phyloP scores from a whole-genome alignment of 2,797 vertebrate genomes.

The Naso thynnoides region DNA sequence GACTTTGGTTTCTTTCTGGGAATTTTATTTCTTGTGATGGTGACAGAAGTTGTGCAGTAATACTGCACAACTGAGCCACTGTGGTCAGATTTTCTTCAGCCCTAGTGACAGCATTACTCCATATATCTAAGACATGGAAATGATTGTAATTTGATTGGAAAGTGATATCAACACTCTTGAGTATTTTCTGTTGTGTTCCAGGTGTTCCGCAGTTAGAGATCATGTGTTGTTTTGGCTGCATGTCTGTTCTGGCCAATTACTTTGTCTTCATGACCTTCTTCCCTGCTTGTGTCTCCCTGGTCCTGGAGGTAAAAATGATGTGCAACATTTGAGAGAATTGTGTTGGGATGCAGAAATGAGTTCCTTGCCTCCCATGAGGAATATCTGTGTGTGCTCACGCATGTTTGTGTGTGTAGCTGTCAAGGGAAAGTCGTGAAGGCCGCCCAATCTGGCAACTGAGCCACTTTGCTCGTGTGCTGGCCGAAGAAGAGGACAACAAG shows the following conservation, averaged over 20 bases:
- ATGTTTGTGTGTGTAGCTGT: slow-evolving; percentile 74
- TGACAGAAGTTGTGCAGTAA: too few relatives aligned
- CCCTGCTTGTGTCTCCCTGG: slow-evolving; percentile 95
- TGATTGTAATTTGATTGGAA: not conserved
- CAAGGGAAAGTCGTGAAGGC: slow-evolving; percentile 94
- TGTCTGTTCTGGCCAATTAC: slow-evolving; percentile 98
- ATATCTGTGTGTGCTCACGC: not conserved
- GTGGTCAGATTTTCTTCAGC: too few relatives aligned
- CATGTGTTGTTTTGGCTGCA: slow-evolving; percentile 98
- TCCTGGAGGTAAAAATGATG: slow-evolving; percentile 73
- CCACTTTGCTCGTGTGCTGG: slow-evolving; percentile 89
- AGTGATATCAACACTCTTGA: not conserved
- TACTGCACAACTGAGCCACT: too few relatives aligned
- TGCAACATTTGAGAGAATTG: not conserved
- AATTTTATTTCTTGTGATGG: too few relatives aligned
- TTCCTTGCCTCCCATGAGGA: not conserved
- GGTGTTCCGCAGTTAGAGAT: slow-evolving; percentile 89
- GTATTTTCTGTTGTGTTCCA: slow-evolving; percentile 26
- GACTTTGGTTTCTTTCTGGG: too few relatives aligned
- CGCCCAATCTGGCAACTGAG: slow-evolving; percentile 97
- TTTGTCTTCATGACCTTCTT: slow-evolving; percentile 99
- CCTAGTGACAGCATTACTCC: too few relatives aligned
- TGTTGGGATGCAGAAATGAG: not conserved
- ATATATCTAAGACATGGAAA: too few relatives aligned
- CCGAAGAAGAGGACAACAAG: slow-evolving; percentile 97